These are phyloP conservation scores for Xylocampa areola DNA, from an alignment of 2,888 invertebrate genomes.

Conservation along the genomic window DNA sequence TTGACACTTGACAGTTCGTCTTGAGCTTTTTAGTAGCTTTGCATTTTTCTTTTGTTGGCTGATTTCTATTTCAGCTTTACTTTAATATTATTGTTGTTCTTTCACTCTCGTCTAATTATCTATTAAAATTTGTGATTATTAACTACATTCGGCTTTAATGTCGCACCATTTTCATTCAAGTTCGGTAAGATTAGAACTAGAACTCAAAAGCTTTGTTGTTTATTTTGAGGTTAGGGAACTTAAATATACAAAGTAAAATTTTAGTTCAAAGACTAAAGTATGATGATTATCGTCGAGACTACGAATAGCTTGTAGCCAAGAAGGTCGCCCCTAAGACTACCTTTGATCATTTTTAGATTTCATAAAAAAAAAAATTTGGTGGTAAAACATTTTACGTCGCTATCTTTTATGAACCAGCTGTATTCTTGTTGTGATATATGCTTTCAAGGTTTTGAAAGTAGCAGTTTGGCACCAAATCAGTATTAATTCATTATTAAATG, in stretches of 20 bases:
- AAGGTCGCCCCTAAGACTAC: no score
- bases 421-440: background rate
- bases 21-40: slow-evolving; percentile 24
- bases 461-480: background rate
- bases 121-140: background rate
- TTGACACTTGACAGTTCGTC: slow-evolving; percentile 1
- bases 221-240: slow-evolving; percentile 58
- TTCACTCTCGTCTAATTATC: background rate
- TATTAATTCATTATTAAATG: background rate
- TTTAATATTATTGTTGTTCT: background rate
- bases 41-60: slow-evolving; percentile 4
- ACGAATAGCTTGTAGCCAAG: no score
- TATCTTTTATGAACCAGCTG: background rate
- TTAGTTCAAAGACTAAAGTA: background rate
- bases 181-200: slow-evolving; percentile 36
- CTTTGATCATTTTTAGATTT: no score
- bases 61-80: background rate
- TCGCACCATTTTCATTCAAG: slow-evolving; percentile 30
- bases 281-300: no score
- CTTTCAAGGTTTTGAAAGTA: slow-evolving; percentile 38
- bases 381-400: no score
- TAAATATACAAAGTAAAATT: slow-evolving; percentile 28
- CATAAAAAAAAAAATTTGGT: no score
- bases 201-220: slow-evolving; percentile 44
- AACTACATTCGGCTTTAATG: slow-evolving; percentile 11